Conservation (phyloP, 1,140 invertebrate species). For the Anadara kagoshimensis region DNA sequence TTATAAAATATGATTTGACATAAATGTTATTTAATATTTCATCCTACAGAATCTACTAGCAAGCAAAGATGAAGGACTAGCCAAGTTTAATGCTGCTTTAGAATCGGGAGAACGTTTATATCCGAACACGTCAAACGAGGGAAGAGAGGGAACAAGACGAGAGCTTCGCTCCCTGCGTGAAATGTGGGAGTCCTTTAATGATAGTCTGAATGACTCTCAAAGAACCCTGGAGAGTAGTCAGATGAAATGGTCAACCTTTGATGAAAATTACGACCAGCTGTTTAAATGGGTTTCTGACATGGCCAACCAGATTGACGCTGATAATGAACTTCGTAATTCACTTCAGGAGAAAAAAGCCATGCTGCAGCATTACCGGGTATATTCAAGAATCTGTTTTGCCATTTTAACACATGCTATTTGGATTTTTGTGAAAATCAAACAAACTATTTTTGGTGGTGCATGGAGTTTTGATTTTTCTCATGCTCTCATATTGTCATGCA, state of each 20-base stretch:
- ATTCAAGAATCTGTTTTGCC: slow-evolving; percentile 19
- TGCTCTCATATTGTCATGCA: slow-evolving; percentile 1
- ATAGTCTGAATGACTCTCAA: slow-evolving; percentile 87
- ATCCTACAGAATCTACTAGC: slow-evolving; percentile 50
- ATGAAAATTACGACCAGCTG: slow-evolving; percentile 82
- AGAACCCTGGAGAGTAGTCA: slow-evolving; percentile 87
- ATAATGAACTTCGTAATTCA: slow-evolving; percentile 91
- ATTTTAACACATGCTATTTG: slow-evolving; percentile 11
- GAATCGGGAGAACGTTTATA: slow-evolving; percentile 91
- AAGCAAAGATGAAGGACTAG: slow-evolving; percentile 82
- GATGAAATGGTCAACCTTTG: slow-evolving; percentile 71
- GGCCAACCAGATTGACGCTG: slow-evolving; percentile 91
- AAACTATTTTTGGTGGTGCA: neutral
- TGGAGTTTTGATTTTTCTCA: neutral
- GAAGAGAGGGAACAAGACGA: slow-evolving; percentile 87
- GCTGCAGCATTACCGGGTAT: slow-evolving; percentile 93
- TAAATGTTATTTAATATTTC: too few species aligned
- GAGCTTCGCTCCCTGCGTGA: slow-evolving; percentile 88
- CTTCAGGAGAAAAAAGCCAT: slow-evolving; percentile 95
- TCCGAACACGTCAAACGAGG: slow-evolving; percentile 88
- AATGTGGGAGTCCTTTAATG: slow-evolving; percentile 87
- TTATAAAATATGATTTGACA: too few species aligned
- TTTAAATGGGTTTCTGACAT: slow-evolving; percentile 94
- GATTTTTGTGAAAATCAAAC: too few species aligned
- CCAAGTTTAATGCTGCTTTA: slow-evolving; percentile 85